Evolutionary conservation across 2,888 invertebrate genomes (phyloP).

Genomic region (Catocala fraxini): DNA sequence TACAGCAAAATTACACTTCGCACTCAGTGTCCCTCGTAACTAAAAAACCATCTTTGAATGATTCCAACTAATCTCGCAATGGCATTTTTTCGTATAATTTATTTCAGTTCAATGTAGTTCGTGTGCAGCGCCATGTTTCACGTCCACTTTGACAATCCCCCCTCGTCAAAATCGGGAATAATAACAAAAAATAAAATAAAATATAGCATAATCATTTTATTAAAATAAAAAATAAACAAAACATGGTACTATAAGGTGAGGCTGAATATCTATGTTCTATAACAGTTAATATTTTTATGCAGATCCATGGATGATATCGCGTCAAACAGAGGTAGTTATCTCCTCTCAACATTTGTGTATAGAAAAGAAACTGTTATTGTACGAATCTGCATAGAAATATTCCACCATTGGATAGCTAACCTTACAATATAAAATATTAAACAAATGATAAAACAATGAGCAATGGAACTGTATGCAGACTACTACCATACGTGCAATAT

Average conservation of each 20-base stretch:
- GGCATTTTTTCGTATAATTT: slow-evolving; percentile 68
- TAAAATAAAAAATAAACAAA: slow-evolving; percentile 65
- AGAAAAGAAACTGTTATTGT: slow-evolving; percentile 16
- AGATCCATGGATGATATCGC: slow-evolving; percentile 38
- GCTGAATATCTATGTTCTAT: slow-evolving; percentile 60
- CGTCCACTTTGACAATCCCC: slow-evolving; percentile 85
- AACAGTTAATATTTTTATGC: slow-evolving; percentile 60
- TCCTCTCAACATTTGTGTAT: slow-evolving; percentile 9
- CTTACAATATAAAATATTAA: slow-evolving; percentile 53
- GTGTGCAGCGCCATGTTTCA: slow-evolving; percentile 83
- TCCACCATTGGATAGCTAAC: slow-evolving; percentile 40
- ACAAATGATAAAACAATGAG: slow-evolving; percentile 58
- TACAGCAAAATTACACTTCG: slow-evolving; percentile 81
- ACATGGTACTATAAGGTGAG: slow-evolving; percentile 67
- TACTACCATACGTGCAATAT: slow-evolving; percentile 71
- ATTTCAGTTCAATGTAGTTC: slow-evolving; percentile 70
- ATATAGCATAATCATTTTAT: slow-evolving; percentile 71
- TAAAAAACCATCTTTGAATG: slow-evolving; percentile 62
- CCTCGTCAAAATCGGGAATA: slow-evolving; percentile 69
- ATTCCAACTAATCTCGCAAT: slow-evolving; percentile 69
- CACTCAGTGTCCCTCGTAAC: slow-evolving; percentile 75
- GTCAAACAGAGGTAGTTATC: slow-evolving; percentile 17
- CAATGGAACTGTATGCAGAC: slow-evolving; percentile 69
- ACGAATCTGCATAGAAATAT: slow-evolving; percentile 58
- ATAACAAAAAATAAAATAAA: slow-evolving; percentile 66